Base-by-base conservation (phyloP, 2,113 vertebrate genomes). In the Oncorhynchus gorbuscha region DNA sequence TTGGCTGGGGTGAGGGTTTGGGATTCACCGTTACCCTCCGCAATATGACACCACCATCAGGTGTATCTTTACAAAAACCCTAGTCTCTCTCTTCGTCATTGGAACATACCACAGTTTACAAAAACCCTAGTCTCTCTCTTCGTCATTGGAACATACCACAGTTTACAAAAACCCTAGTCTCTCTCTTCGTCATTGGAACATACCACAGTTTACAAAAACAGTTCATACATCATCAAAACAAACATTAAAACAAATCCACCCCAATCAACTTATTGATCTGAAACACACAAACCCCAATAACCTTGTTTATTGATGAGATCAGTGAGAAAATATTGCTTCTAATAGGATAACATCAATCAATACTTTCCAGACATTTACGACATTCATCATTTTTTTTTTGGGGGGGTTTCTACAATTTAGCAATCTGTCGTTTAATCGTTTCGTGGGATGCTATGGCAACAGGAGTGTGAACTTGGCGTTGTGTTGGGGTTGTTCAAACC, bases 131-230 rank as follows among this genome's bases (percentile, higher is more conserved):
- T 75, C 70, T 74, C 66, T 75, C 68, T 84, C 35, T 39, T 39
- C 7, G 73, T 81, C 59, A 78, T 88, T 85, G 72, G 83, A 89
- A 89, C 88, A 90, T 87, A 89, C 77, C 80, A 85, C 76, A 78
- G 73, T 51, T 51, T 51, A 16, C 2, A 51, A 88, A 73, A 84
- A 51, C 79, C 80, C 48, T 84, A 79, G 75, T 75, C 70, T 74
- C 66, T 75, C 68, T 84, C 35, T 39, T 39, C 7, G 73, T 81
- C 59, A 78, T 88, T 85, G 72, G 83, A 89, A 89, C 88, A 90
- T 87, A 89, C 77, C 80, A 85, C 76, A 78, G 73, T 79, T 71
- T 64, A 78, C 83, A 85, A 55, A 76, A 77, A 16, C 14, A 51
- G 3, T 51, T 51, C 14, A 51, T 3, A 49, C 67, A 77, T 71